phyloP scores from a whole-genome alignment of 2,888 invertebrate species.

The Malacosoma neustria region DNA sequence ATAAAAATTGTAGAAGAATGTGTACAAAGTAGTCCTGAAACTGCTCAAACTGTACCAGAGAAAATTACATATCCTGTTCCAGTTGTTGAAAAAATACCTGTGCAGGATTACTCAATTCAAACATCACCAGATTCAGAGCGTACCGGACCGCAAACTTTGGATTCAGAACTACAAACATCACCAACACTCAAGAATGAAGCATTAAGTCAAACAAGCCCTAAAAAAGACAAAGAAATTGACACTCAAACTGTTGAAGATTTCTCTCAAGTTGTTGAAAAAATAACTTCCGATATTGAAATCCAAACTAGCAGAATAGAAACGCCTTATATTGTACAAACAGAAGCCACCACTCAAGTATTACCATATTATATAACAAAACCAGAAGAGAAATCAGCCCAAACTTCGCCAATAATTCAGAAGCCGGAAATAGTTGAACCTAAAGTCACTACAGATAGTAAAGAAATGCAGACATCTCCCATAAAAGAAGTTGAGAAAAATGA shows the following conservation, averaged over 20 bases:
- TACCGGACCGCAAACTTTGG: slow-evolving; percentile 38
- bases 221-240: slow-evolving; percentile 50
- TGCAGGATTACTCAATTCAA: slow-evolving; percentile 73
- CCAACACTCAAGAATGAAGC: slow-evolving; percentile 63
- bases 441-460: slow-evolving; percentile 57
- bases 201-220: slow-evolving; percentile 78
- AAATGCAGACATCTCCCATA: slow-evolving; percentile 73
- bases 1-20: slow-evolving; percentile 81
- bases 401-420: slow-evolving; percentile 42
- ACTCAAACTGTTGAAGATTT: slow-evolving; percentile 54
- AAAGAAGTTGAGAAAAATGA: slow-evolving; percentile 41
- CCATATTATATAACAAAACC: slow-evolving; percentile 44
- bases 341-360: slow-evolving; percentile 73
- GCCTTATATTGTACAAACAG: slow-evolving; percentile 51
- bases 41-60: slow-evolving; percentile 51
- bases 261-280: slow-evolving; percentile 43
- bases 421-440: slow-evolving; percentile 37
- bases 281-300: slow-evolving; percentile 49
- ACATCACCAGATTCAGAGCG: slow-evolving; percentile 72
- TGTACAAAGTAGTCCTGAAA: slow-evolving; percentile 68
- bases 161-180: slow-evolving; percentile 69
- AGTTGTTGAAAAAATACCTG: slow-evolving; percentile 74
- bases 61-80: slow-evolving; percentile 74
- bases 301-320: slow-evolving; percentile 55
- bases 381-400: slow-evolving; percentile 69